phyloP scores from a whole-genome alignment of 2,113 vertebrate species.

The Cynoglossus semilaevis region DNA sequence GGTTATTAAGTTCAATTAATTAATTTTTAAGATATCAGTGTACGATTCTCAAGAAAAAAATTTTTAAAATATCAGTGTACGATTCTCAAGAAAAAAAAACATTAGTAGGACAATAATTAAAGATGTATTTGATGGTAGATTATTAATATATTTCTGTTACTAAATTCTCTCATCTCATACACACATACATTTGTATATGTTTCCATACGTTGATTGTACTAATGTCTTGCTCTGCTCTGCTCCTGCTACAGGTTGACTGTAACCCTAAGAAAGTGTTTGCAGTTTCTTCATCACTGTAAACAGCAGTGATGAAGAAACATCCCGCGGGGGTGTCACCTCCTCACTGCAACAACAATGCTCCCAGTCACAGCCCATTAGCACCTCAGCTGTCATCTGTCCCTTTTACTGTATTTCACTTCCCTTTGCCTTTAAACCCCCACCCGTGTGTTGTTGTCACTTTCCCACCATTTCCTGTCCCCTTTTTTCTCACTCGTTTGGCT shows the following conservation, averaged over 20 bases:
- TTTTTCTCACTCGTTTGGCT: constrained; percentile 21
- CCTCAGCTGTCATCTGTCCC: constrained; percentile 53
- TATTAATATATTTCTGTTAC: too few species aligned
- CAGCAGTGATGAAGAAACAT: constrained; percentile 40
- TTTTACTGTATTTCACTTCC: constrained; percentile 46
- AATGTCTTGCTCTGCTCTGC: not conserved
- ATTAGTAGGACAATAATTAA: too few species aligned
- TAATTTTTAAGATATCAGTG: too few species aligned
- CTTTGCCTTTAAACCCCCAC: constrained; percentile 35
- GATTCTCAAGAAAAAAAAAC: too few species aligned
- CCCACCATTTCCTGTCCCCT: constrained; percentile 45
- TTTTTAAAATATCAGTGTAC: too few species aligned
- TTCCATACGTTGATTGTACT: too few species aligned
- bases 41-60: too few species aligned
- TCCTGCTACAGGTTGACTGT: constrained; percentile 35
- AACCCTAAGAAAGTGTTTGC: constrained; percentile 51
- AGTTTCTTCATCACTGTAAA: too few species aligned
- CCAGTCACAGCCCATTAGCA: constrained; percentile 60
- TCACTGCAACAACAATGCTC: constrained; percentile 48
- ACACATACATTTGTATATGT: too few species aligned
- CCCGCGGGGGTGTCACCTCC: constrained; percentile 35
- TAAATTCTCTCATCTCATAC: too few species aligned
- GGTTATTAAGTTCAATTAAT: too few species aligned
- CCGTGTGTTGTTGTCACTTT: constrained; percentile 25
- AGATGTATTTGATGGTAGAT: too few species aligned